Base-by-base conservation (phyloP, 2,888 invertebrate genomes). In the Tinea pellionella region DNA sequence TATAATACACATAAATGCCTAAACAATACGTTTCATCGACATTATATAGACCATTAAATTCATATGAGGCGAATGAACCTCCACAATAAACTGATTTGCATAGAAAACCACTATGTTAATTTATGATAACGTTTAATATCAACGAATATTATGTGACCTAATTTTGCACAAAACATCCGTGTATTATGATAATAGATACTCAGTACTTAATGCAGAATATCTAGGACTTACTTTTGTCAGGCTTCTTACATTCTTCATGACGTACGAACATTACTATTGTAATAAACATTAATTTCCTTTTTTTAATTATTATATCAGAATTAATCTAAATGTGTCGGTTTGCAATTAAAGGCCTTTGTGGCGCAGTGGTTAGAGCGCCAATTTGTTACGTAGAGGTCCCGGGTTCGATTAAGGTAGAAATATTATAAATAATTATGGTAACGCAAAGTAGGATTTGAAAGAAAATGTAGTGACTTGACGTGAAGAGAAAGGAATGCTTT, bases 41-140 rank as follows among this genome's bases (percentile, higher is more conserved):
- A 66, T 66, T 69, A 66, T 64, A 64, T 64, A 64, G 66, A 63
- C 67, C 65, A 68, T 72, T 71, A 67, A 66, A 70, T 69, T 69
- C 67, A 66, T 67, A 57, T 32, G 57, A 70, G 71, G 74, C 67
- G 69, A 78, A 76, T 68, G 77, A 77, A 75, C 78, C 41, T 47
- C 30, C n/a, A 59, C 59, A 59, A 59, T 59, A 18, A 19, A 47
- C 24, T 59, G 41, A 47, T 59, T 59, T 59, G 43, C 59, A 59
- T 59, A 59, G 30, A 59, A 30, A 59, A 59, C 59, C 59, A 59
- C 59, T 43, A 47, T 59, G 30, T 47, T 59, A 43, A 47, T 59
- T 57, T 57, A 57, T 57, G 30, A 57, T 32, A 32, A 57, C 32
- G 19, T 32, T 24, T 19, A 57, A 57, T 57, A 57, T 30, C 9